phyloP scores from a whole-genome alignment of 2,888 invertebrate genomes.

The Marronus borbonicus region DNA sequence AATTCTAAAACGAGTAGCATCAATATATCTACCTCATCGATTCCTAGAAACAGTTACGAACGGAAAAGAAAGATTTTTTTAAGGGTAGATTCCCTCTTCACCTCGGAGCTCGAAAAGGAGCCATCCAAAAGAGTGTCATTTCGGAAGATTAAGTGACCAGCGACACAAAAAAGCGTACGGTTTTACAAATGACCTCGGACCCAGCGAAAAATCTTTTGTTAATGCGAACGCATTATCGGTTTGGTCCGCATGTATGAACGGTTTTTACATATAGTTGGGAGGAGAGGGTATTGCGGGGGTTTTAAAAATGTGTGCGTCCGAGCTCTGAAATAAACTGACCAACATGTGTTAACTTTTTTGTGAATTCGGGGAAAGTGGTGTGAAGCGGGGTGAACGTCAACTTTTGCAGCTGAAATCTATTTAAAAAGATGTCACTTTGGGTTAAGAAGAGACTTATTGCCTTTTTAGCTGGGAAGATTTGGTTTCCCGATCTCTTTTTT shows the following conservation, averaged over 20 bases:
- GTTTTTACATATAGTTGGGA: neutral
- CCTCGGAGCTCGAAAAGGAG: slow-evolving; percentile 6
- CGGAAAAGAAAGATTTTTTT: slow-evolving; percentile 25
- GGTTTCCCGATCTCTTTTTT: neutral
- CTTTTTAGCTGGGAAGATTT: slow-evolving; percentile 16
- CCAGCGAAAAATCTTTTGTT: slow-evolving; percentile 44
- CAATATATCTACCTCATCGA: neutral
- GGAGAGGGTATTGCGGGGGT: slow-evolving; percentile 11
- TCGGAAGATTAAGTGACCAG: slow-evolving; percentile 57
- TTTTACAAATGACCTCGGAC: slow-evolving; percentile 52
- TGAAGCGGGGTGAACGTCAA: neutral
- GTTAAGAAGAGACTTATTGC: neutral
- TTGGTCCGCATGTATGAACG: neutral
- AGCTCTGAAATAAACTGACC: slow-evolving; percentile 40
- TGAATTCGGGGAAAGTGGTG: neutral
- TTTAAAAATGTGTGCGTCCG: slow-evolving; percentile 37
- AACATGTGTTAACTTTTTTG: slow-evolving; percentile 49
- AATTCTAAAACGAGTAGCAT: no score
- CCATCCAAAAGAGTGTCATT: slow-evolving; percentile 53
- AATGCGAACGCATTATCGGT: slow-evolving; percentile 33
- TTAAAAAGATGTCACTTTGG: slow-evolving; percentile 47
- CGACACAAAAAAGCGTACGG: slow-evolving; percentile 54
- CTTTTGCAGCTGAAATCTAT: slow-evolving; percentile 52
- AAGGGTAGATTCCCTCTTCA: neutral
- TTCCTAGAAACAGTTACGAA: neutral